Evolutionary conservation across 2,113 vertebrate genomes (phyloP), one percentile per base, ranked within the genome.

Genomic region (Ciconia stormi): DNA sequence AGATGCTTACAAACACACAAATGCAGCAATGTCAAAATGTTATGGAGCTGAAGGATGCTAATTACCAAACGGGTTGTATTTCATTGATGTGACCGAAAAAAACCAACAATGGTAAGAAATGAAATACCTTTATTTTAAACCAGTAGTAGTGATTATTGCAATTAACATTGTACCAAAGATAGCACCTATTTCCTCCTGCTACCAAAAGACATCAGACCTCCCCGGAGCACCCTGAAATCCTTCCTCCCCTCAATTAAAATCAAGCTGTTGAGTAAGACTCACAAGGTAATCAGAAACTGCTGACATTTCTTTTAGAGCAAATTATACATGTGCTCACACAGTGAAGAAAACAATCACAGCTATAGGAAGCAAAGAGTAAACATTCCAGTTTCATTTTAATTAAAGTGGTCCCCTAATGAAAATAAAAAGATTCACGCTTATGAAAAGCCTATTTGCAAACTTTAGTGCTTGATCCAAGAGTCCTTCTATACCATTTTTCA

Each of bases 321-420:
- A 97, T 96, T 90, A 93, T 66, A 87, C 87, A 65, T 87, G 87
- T 74, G 89, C 95, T 95, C 91, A 95, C 76, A 94, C 82, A 94
- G 82, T 76, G 83, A 95, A 95, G 81, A 95, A 91, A 93, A 96
- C 93, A 97, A 95, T 93, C 95, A 94, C 38, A 42, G 95, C 91
- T 95, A 95, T 59, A 93, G 79, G 93, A 93, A 90, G 95, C 85
- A 74, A 70, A 89, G 65, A 95, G 93, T 90, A 96, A 97, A 97
- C 89, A 96, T 91, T 95, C 93, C 84, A 95, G 95, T 94, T 94
- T 95, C 89, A 46, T 81, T 96, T 96, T 96, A 97, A 97, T 94
- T 97, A 97, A 96, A 97, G 95, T 16, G 62, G 78, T 87, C 91
- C 50, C 89, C 50, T 97, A 94, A 89, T 80, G 89, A 96, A 97